Conservation (phyloP, 2,113 vertebrate species). For the Myrmophylax atrothorax region DNA sequence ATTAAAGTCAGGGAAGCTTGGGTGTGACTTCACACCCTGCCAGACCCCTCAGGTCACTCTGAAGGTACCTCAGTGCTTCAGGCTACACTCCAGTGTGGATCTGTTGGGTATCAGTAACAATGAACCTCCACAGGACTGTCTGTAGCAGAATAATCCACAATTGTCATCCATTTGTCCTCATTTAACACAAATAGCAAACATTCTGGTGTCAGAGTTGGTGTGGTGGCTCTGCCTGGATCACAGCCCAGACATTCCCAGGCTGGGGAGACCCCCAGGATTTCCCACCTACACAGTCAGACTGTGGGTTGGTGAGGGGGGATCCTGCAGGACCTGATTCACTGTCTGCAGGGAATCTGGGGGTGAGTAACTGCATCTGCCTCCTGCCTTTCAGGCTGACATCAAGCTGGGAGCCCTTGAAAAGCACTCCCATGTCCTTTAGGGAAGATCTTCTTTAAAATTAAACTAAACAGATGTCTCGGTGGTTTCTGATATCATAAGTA, state of each 20-base stretch:
- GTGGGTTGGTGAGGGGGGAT: not conserved
- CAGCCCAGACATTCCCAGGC: not conserved
- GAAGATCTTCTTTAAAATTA: slow-evolving; percentile 5
- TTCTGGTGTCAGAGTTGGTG: not conserved
- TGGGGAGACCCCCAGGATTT: rapidly evolving
- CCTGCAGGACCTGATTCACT: not conserved
- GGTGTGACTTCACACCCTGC: not conserved
- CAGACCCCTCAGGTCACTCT: not conserved
- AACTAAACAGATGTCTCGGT: slow-evolving; percentile 51
- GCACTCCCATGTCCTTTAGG: not conserved
- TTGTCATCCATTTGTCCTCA: not conserved
- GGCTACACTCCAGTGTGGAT: not conserved
- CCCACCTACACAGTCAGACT: not conserved
- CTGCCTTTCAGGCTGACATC: not conserved
- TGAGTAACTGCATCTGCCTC: not conserved
- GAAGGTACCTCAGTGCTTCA: not conserved
- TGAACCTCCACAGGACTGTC: not conserved
- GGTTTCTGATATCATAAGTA: slow-evolving; percentile 52
- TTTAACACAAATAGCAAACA: not conserved
- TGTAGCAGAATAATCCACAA: not conserved
- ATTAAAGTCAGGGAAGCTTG: not conserved
- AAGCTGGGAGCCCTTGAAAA: not conserved
- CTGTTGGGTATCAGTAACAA: not conserved
- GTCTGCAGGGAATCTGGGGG: not conserved
- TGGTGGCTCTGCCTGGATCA: not conserved